These are phyloP conservation scores for Drosophila orena DNA, from an alignment of 1,140 invertebrate genomes.

Conservation along the genomic window DNA sequence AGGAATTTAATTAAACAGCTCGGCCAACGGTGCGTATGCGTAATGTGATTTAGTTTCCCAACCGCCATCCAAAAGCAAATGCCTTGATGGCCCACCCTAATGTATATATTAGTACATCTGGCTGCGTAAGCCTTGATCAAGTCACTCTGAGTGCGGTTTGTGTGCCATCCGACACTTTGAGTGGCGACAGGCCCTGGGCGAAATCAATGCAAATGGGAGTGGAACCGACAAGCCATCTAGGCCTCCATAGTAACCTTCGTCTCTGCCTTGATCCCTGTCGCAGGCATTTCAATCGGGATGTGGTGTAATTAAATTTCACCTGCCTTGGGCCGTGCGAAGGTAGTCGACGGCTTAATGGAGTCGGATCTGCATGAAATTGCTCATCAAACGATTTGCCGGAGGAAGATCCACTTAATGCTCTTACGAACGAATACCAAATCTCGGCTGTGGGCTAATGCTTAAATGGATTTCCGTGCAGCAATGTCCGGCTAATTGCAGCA, in stretches of 20 bases:
- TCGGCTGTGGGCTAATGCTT: slow-evolving; percentile 3
- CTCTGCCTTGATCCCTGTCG: slow-evolving; percentile 8
- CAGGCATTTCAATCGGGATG: slow-evolving; percentile 35
- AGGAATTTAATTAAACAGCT: too few relatives aligned
- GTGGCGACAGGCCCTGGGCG: slow-evolving; percentile 31
- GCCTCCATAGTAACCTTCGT: not conserved
- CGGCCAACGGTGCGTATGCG: too few relatives aligned
- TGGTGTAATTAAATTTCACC: slow-evolving; percentile 72
- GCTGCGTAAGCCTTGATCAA: slow-evolving; percentile 13
- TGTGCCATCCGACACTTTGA: slow-evolving; percentile 49
- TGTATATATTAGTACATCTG: slow-evolving; percentile 2
- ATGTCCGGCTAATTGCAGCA: slow-evolving; percentile 31
- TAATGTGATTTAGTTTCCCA: not conserved
- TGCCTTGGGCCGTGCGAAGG: slow-evolving; percentile 32
- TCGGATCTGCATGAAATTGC: slow-evolving; percentile 68
- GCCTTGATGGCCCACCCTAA: slow-evolving; percentile 7
- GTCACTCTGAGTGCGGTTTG: slow-evolving; percentile 32
- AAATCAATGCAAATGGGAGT: slow-evolving; percentile 50
- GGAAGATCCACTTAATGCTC: slow-evolving; percentile 25
- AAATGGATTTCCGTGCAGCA: slow-evolving; percentile 31
- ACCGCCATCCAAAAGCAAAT: not conserved
- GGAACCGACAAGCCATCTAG: slow-evolving; percentile 9
- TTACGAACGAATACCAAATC: slow-evolving; percentile 25
- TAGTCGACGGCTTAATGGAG: slow-evolving; percentile 44
- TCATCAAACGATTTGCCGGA: slow-evolving; percentile 36